phyloP scores from a whole-genome alignment of 1,140 invertebrate species.

The Apis florea region DNA sequence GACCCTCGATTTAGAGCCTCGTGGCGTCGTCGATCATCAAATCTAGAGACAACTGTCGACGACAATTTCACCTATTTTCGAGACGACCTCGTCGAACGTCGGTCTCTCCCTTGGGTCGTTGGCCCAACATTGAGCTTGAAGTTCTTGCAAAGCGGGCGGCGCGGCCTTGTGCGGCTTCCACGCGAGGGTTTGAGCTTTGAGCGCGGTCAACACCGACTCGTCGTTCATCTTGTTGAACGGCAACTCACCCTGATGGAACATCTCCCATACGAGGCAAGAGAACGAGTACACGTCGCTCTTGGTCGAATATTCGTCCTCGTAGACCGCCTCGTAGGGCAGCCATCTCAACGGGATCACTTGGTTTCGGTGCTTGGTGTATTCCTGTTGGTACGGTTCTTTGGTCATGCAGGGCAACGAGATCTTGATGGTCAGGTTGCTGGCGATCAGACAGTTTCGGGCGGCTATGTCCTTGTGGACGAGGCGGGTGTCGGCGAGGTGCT shows the following conservation, averaged over 20 bases:
- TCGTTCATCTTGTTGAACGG: conserved; percentile 92
- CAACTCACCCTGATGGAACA: conserved; percentile 92
- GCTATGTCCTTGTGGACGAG: conserved; percentile 94
- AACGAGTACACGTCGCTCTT: conserved; percentile 97
- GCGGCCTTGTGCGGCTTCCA: conserved; percentile 85
- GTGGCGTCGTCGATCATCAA: conserved; percentile 37
- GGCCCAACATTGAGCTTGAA: conserved; percentile 83
- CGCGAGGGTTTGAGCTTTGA: conserved; percentile 84
- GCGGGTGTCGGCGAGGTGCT: conserved; percentile 88
- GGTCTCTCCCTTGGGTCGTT: conserved; percentile 85
- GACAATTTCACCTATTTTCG: conserved; percentile 76
- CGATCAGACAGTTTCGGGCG: conserved; percentile 95
- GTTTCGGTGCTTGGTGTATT: conserved; percentile 91
- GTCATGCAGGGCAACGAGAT: conserved; percentile 90
- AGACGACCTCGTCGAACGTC: conserved; percentile 81
- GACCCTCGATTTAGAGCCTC: conserved; percentile 52
- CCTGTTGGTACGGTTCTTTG: conserved; percentile 91
- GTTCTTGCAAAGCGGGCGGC: conserved; percentile 83
- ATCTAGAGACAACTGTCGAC: conserved; percentile 73
- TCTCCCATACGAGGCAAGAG: conserved; percentile 94
- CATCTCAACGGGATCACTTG: conserved; percentile 86
- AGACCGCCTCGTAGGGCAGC: conserved; percentile 93
- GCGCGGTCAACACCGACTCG: conserved; percentile 86
- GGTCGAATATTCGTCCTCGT: conserved; percentile 95
- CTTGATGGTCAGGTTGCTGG: conserved; percentile 91